These are phyloP conservation scores for Lepetodrilus schrolli DNA, from an alignment of 2,888 invertebrate species.

Conservation along the genomic window DNA sequence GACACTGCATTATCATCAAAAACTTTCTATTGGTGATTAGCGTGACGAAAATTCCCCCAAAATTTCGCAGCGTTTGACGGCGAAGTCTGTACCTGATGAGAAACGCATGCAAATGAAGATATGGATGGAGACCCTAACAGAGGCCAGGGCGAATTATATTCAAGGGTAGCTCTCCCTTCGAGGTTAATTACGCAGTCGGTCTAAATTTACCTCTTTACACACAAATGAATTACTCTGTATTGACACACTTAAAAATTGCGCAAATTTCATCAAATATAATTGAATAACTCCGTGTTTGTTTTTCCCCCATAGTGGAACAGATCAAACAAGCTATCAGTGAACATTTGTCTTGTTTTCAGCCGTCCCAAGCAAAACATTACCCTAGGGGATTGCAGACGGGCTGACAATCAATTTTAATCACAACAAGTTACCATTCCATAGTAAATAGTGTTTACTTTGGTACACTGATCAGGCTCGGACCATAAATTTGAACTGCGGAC, in stretches of 20 bases:
- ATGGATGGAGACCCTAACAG: neutral
- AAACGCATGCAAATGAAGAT: constrained; percentile 28
- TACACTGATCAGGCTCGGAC: constrained; percentile 34
- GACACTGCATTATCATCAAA: neutral
- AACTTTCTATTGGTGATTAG: constrained; percentile 12
- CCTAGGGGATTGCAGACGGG: constrained; percentile 43
- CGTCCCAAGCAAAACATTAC: constrained; percentile 49
- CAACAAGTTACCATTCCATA: constrained; percentile 58
- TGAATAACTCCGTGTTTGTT: constrained; percentile 63
- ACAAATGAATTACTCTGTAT: constrained; percentile 54
- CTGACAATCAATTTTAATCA: constrained; percentile 66
- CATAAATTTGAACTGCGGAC: constrained; percentile 32
- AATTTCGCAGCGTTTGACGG: neutral
- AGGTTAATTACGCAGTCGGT: constrained; percentile 57
- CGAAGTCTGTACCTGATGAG: constrained; percentile 23
- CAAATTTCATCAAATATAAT: constrained; percentile 66
- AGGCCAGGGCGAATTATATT: constrained; percentile 24
- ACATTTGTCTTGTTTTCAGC: constrained; percentile 56
- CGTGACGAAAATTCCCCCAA: neutral
- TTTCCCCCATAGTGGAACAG: constrained; percentile 41
- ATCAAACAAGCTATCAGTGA: constrained; percentile 55
- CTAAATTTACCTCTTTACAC: constrained; percentile 54
- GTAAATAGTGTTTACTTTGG: constrained; percentile 60
- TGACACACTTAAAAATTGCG: constrained; percentile 57
- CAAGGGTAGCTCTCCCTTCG: constrained; percentile 36